Evolutionary conservation across 2,888 invertebrate genomes (phyloP).

Genomic region (Leptinotarsa haldemani): DNA sequence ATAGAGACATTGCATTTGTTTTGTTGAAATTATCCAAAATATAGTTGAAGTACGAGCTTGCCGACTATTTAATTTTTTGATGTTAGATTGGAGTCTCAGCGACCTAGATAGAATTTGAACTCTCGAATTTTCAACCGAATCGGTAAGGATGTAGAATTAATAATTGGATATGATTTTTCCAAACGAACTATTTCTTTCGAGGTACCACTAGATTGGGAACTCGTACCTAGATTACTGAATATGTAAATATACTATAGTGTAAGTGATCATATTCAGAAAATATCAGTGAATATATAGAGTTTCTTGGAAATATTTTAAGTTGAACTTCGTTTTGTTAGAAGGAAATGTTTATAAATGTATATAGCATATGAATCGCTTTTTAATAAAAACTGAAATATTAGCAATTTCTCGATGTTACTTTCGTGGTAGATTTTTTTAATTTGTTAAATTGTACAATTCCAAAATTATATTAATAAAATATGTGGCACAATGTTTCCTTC

Average conservation of each 20-base stretch:
- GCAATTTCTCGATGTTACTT: conserved; percentile 35
- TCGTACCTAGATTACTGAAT: conserved; percentile 8
- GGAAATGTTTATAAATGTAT: conserved; percentile 45
- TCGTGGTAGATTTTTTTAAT: conserved; percentile 40
- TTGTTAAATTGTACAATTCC: conserved; percentile 43
- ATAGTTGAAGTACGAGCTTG: neutral
- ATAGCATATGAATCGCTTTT: conserved; percentile 45
- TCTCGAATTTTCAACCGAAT: conserved; percentile 11
- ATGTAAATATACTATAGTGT: conserved; percentile 15
- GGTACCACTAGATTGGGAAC: neutral
- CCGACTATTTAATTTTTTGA: neutral
- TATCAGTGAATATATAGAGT: conserved; percentile 10
- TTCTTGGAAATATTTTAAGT: neutral
- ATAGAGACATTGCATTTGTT: neutral
- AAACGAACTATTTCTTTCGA: conserved; percentile 10
- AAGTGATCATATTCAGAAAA: conserved; percentile 15
- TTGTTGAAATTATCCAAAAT: neutral
- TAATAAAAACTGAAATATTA: conserved; percentile 37
- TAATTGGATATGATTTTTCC: neutral
- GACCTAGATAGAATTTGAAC: conserved; percentile 12
- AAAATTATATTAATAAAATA: conserved; percentile 45
- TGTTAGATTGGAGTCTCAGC: conserved; percentile 10
- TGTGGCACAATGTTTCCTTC: conserved; percentile 34
- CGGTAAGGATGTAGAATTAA: conserved; percentile 5
- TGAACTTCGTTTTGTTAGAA: conserved; percentile 19